phyloP scores from a whole-genome alignment of 2,888 invertebrate genomes.

The Hydrotaea cyrtoneurina region DNA sequence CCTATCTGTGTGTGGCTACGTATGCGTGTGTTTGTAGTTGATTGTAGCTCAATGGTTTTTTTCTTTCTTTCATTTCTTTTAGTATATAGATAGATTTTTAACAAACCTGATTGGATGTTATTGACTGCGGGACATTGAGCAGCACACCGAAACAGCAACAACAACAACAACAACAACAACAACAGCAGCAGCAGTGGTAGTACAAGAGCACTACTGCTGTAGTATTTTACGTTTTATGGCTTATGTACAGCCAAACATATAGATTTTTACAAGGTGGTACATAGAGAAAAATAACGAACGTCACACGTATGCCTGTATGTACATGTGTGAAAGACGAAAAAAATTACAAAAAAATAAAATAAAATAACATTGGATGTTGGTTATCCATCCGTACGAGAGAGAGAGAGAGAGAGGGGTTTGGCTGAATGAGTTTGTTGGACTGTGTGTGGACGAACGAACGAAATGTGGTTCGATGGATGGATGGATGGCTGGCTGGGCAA shows the following conservation, averaged over 20 bases:
- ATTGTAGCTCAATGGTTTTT: slow-evolving; percentile 29
- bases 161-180: slow-evolving; percentile 66
- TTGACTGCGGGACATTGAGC: slow-evolving; percentile 77
- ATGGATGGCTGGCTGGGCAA: slow-evolving; percentile 28
- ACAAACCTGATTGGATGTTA: slow-evolving; percentile 81
- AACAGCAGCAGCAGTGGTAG: no score
- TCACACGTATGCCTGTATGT: slow-evolving; percentile 22
- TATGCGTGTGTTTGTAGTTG: slow-evolving; percentile 39
- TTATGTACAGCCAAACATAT: slow-evolving; percentile 36
- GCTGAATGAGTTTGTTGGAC: neutral
- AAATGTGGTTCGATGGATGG: slow-evolving; percentile 20
- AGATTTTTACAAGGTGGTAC: slow-evolving; percentile 37
- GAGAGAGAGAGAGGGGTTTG: neutral
- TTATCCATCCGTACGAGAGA: neutral
- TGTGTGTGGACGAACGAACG: slow-evolving; percentile 14
- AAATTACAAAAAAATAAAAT: neutral
- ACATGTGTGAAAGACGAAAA: slow-evolving; percentile 18
- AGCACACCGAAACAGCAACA: slow-evolving; percentile 57
- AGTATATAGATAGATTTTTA: slow-evolving; percentile 80
- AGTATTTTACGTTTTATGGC: slow-evolving; percentile 71
- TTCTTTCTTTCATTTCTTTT: slow-evolving; percentile 45
- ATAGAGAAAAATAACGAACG: slow-evolving; percentile 26
- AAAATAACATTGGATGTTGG: slow-evolving; percentile 1
- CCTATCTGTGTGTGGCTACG: slow-evolving; percentile 22
- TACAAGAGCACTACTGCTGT: slow-evolving; percentile 68